phyloP scores from a whole-genome alignment of 2,888 invertebrate genomes.

The Oxytorus armatus region DNA sequence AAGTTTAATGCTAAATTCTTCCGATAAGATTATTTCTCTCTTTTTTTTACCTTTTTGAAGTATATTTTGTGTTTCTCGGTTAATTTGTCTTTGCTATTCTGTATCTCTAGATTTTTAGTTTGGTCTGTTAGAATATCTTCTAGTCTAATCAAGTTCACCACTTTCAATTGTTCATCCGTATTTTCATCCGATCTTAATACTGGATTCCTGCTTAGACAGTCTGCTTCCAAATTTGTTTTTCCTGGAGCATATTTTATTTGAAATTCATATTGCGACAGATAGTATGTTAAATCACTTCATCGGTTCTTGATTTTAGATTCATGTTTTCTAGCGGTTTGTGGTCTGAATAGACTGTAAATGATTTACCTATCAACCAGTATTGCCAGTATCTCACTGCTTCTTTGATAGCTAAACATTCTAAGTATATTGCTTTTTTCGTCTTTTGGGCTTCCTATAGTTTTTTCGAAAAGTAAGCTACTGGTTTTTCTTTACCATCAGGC shows the following conservation, averaged over 20 bases:
- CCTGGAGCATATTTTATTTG: constrained; percentile 40
- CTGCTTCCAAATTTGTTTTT: constrained; percentile 40
- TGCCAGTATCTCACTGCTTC: constrained; percentile 49
- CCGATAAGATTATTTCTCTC: constrained; percentile 64
- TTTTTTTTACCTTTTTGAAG: constrained; percentile 59
- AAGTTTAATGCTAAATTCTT: constrained; percentile 61
- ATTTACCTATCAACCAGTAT: constrained; percentile 39
- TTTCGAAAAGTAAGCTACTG: constrained; percentile 64
- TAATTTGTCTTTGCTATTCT: constrained; percentile 48
- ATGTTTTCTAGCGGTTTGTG: constrained; percentile 46
- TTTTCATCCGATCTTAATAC: constrained; percentile 31
- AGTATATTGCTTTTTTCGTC: constrained; percentile 26
- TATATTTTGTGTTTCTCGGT: constrained; percentile 56
- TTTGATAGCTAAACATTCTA: constrained; percentile 38
- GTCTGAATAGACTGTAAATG: constrained; percentile 42
- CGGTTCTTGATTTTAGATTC: constrained; percentile 39
- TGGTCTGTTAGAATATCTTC: constrained; percentile 13
- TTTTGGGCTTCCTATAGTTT: constrained; percentile 40
- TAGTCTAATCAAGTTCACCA: constrained; percentile 28
- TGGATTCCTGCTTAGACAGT: constrained; percentile 43
- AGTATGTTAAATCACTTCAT: constrained; percentile 36
- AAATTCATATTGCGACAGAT: constrained; percentile 40
- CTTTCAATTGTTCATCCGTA: constrained; percentile 30
- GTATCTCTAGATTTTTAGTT: constrained; percentile 52
- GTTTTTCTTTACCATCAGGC: constrained; percentile 51